A percentile compares a stretch with the other conserved stretches of the same genome.
Conservation (phyloP, 1,140 invertebrate genomes). For the Drosophila fuyamai region DNA sequence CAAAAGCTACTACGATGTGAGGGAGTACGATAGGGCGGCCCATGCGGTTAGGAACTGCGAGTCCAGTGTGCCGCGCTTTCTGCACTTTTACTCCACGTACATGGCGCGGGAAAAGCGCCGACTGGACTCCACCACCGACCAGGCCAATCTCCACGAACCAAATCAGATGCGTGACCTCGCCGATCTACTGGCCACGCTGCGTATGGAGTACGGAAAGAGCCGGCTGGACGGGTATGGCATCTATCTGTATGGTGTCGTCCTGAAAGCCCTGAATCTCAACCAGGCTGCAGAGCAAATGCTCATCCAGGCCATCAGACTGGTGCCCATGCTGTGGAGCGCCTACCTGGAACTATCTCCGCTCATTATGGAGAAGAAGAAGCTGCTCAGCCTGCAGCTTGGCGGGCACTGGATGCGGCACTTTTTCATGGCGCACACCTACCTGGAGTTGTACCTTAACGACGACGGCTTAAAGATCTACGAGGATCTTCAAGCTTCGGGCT, state of each 20-base stretch:
- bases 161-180: conserved; percentile 87
- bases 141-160: conserved; percentile 89
- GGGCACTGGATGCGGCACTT: conserved; percentile 98
- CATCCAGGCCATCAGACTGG: conserved; percentile 90
- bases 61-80: conserved; percentile 89
- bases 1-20: conserved; percentile 95
- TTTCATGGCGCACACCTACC: conserved; percentile 95
- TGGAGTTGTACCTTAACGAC: conserved; percentile 95
- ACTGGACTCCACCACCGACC: conserved; percentile 92
- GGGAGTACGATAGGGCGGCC: conserved; percentile 96
- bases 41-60: conserved; percentile 91
- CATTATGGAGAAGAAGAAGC: conserved; percentile 91
- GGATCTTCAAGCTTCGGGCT: conserved; percentile 91
- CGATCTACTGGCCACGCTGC: conserved; percentile 86
- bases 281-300: conserved; percentile 91
- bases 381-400: conserved; percentile 90
- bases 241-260: conserved; percentile 96
- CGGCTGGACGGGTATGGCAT: conserved; percentile 94
- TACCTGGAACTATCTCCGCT: conserved; percentile 96
- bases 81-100: conserved; percentile 94
- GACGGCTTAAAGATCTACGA: conserved; percentile 94
- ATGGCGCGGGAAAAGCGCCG: conserved; percentile 95
- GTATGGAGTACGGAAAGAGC: conserved; percentile 87
- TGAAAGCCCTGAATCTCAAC: conserved; percentile 94
- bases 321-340: conserved; percentile 95